Evolutionary conservation across 2,888 invertebrate species (phyloP).

Genomic region (Lepidochrysops patricia): DNA sequence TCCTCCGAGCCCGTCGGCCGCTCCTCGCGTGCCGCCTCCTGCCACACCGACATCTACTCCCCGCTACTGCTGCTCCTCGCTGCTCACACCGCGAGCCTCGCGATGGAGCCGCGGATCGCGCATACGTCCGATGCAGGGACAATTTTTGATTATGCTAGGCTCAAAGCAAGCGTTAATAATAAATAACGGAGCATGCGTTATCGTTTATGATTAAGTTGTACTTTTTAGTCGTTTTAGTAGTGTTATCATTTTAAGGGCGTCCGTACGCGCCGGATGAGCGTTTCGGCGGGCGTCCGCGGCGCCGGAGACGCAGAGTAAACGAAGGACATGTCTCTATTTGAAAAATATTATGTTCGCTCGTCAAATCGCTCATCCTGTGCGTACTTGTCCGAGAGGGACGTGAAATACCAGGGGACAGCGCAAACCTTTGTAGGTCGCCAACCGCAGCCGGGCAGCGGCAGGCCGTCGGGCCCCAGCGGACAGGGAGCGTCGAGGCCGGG

Average conservation of each 20-base stretch:
- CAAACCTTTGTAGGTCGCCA: constrained; percentile 90
- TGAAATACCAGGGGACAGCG: not conserved
- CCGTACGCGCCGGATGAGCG: not conserved
- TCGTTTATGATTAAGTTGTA: too few species aligned
- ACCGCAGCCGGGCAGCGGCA: constrained; percentile 96
- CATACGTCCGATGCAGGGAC: not conserved
- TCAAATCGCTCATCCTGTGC: not conserved
- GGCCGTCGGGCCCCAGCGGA: constrained; percentile 95
- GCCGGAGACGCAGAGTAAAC: too few species aligned
- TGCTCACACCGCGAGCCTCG: not conserved
- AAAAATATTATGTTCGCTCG: too few species aligned
- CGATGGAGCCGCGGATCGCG: not conserved
- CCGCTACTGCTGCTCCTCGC: constrained; percentile 12
- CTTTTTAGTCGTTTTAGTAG: not conserved
- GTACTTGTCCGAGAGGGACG: not conserved
- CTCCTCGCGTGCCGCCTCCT: constrained; percentile 30
- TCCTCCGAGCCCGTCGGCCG: constrained; percentile 26
- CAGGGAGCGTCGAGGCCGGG: constrained; percentile 99
- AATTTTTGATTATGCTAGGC: too few species aligned
- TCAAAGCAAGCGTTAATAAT: not conserved
- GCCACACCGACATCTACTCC: constrained; percentile 34
- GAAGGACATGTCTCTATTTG: too few species aligned
- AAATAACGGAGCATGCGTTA: too few species aligned
- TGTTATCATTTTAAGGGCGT: not conserved
- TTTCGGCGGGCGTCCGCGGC: not conserved